Evolutionary conservation across 1,140 invertebrate species (phyloP), one percentile per base, ranked within the genome.

Genomic region (Drosophila quadrilineata): DNA sequence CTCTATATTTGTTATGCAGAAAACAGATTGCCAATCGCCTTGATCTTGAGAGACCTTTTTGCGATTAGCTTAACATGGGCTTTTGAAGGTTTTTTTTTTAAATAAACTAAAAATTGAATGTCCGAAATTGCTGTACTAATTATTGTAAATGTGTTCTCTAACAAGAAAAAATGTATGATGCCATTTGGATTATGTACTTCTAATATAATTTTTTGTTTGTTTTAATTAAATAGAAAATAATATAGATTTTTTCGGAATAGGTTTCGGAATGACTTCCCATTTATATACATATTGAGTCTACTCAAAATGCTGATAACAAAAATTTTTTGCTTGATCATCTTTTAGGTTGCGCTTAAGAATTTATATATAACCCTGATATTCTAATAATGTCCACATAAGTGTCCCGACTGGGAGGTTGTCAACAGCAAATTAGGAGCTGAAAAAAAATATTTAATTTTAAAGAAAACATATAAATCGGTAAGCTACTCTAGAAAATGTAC

Each of bases 1-100:
- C 67, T 84, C 41, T 69, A 56, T 65, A 19, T 64, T 57, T 77
- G 48, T 66, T 66, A 84, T 77, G 59, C 71, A 71, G 74, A 71
- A 63, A 54, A 29, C 62, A 77, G 74, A 80, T 80, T 76, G 58
- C 46, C 46, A 33, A 53, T 33, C 53, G 64, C 77, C 77, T 84
- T 84, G 77, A 84, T 85, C 77, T 84, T 84, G 60, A n/a, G 10
- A 46, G 73, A 84, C 77, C 77, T 85, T 76, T 73, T 84, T 77
- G 46, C 62, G 68, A 71, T 69, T 70, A 66, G 22, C 73, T 74
- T 84, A 60, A 74, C 60, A 75, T 66, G 57, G 43, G 62, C 46
- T 66, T 54, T 53, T 53, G 73, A 35, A 53, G 31, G 52, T 29
- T 63, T 8, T 63, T 62, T n/a, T 68, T 26, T 53, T 54, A 40